Evolutionary conservation across 2,888 invertebrate genomes (phyloP), one percentile per base, ranked within the genome.

Genomic region (Mantis religiosa): DNA sequence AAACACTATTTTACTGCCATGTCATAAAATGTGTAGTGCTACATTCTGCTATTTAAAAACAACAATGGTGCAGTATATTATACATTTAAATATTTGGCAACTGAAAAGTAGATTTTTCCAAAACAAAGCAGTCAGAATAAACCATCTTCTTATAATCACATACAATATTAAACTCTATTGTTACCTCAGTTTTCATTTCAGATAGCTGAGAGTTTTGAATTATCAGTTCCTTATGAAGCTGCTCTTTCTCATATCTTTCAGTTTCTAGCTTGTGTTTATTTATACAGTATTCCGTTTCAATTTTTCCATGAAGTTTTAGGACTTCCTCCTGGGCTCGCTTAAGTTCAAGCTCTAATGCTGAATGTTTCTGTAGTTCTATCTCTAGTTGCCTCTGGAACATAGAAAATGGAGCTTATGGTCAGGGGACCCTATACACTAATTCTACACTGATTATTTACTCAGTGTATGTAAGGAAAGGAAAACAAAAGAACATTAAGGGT

Each of bases 211-310:
- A 71, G 25, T 95, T 94, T 25, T 96, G 92, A 28, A 28, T 54
- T 27, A 30, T 41, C 83, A 88, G 14, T 89, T 95, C 93, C 81
- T 94, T 93, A 91, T 95, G 94, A 87, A 96, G 92, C 34, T 95
- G 93, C 6, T 94, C 94, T 30, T 94, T 93, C 91, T 94, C 94
- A 90, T 94, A 94, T 15, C 94, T 93, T 91, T 95, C 94, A 0
- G 93, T 92, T 91, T 94, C 94, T 85, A 93, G 92, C 28, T 94
- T 94, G 83, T 94, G 93, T 90, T 93, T 93, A 83, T 93, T 92
- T 82, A 93, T 92, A 90, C 94, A 93, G 89, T 94, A 92, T 90
- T 95, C 94, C 2, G 92, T 92, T 9, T 94, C 93, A 88, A 95
- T 90, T 91, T 94, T 93, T 90, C 95, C 95, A 82, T 94, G 94